Conservation (phyloP, 2,888 invertebrate species). For the Platerodrilus igneus region DNA sequence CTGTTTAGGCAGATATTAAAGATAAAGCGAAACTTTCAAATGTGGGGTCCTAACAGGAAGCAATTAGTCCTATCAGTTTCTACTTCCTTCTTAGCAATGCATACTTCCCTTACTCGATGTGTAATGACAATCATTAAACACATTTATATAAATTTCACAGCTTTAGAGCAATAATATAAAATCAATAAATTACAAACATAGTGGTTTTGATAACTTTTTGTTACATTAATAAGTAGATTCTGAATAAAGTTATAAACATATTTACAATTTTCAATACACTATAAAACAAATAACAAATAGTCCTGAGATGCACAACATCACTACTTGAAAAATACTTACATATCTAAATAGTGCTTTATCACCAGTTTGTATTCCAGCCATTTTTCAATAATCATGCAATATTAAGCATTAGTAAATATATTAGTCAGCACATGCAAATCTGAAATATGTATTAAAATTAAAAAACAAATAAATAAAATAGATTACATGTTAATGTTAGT, state of each 20-base stretch:
- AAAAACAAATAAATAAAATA: slow-evolving; percentile 1
- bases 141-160: too few species aligned
- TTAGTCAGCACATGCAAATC: slow-evolving; percentile 40
- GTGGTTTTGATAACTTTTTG: too few species aligned
- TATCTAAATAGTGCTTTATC: slow-evolving; percentile 10
- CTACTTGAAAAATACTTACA: slow-evolving; percentile 12
- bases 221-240: too few species aligned
- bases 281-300: too few species aligned
- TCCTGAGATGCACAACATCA: slow-evolving; percentile 9
- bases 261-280: too few species aligned
- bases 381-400: slow-evolving; percentile 11
- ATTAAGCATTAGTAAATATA: slow-evolving; percentile 21
- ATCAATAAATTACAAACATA: too few species aligned
- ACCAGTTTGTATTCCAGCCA: slow-evolving; percentile 1
- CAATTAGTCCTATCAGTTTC: slow-evolving; percentile 16
- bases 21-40: too few species aligned
- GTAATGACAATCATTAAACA: too few species aligned
- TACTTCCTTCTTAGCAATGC: slow-evolving; percentile 16
- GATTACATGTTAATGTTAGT: neutral
- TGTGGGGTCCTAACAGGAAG: too few species aligned
- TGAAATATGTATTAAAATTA: slow-evolving; percentile 35
- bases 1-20: too few species aligned
- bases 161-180: too few species aligned
- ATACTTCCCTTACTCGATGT: neutral
- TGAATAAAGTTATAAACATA: too few species aligned